These are phyloP conservation scores for Ctenochaetus hawaiiensis DNA, from an alignment of 2,797 vertebrate genomes.

Conservation along the genomic window DNA sequence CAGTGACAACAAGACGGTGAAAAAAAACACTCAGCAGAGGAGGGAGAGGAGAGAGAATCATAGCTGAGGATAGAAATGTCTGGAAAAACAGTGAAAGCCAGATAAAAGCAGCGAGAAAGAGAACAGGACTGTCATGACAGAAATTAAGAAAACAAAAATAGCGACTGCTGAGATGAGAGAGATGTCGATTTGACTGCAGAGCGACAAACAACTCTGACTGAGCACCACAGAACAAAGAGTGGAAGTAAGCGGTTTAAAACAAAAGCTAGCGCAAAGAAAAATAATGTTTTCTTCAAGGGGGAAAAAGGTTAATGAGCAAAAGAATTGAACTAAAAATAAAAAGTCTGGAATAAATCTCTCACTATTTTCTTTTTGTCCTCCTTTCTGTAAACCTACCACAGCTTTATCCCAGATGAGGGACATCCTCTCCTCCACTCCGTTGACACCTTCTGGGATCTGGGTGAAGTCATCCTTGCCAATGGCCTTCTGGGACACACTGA, in stretches of 20 bases:
- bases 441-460: constrained; percentile 96
- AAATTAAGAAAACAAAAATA: constrained; percentile 5
- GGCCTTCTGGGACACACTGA: constrained; percentile 98
- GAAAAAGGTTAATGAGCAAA: neutral
- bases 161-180: constrained; percentile 13
- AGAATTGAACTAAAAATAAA: constrained; percentile 1
- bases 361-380: neutral
- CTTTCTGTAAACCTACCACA: constrained; percentile 87
- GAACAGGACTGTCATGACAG: neutral
- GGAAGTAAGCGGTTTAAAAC: constrained; percentile 9
- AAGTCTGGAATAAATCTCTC: neutral
- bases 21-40: neutral
- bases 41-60: neutral
- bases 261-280: neutral
- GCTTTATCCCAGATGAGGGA: constrained; percentile 98
- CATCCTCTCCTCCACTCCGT: constrained; percentile 97
- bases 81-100: constrained; percentile 1
- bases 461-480: constrained; percentile 99
- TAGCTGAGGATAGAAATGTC: neutral
- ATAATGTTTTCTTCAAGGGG: neutral
- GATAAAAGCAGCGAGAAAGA: constrained; percentile 22
- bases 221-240: constrained; percentile 4
- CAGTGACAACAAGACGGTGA: constrained; percentile 19
- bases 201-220: neutral
- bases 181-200: constrained; percentile 6